Evolutionary conservation across 2,797 vertebrate genomes (phyloP), one percentile per base, ranked within the genome.

Genomic region (Acanthis flammea): DNA sequence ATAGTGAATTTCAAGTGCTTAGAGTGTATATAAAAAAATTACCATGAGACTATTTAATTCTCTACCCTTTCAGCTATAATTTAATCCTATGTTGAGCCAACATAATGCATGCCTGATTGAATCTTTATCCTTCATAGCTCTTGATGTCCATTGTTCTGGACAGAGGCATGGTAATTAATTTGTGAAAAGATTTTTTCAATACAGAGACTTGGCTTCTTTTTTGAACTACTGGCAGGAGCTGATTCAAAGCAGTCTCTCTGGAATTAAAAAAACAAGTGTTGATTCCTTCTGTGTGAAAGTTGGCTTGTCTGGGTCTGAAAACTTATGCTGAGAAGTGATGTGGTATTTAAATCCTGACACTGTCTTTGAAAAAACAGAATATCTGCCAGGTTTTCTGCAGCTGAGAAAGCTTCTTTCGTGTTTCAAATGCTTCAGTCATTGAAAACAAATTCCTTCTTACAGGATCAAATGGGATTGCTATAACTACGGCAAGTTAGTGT

Each of bases 221-320:
- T 70, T 92, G 70, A 88, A 50, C 50, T 86, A 19, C 62, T 88
- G 82, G 23, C 80, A 81, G 66, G 35, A 82, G 35, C 44, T 88
- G 35, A 68, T 84, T 93, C 62, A 82, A 71, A 88, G 16, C 33
- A 72, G 77, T 78, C 77, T 85, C 81, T 75, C 21, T 18, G 54
- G 28, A 93, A 66, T 88, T 95, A 85, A 93, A 86, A 86, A 94
- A 71, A 51, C 44, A 70, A 87, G 37, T 55, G 88, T 89, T 90
- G 77, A 92, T 92, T 84, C 55, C 63, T 93, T 92, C 78, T 79
- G 31, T 62, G 58, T 91, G 74, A 76, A 89, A 93, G 84, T 68
- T 92, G 66, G 60, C 74, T 92, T 72, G 41, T 73, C 66, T 72
- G n/a, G 17, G 35, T 84, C 77, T 94, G 81, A 76, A 92, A 77